Conservation (phyloP, 2,888 invertebrate genomes). For the Augiades crinisus region DNA sequence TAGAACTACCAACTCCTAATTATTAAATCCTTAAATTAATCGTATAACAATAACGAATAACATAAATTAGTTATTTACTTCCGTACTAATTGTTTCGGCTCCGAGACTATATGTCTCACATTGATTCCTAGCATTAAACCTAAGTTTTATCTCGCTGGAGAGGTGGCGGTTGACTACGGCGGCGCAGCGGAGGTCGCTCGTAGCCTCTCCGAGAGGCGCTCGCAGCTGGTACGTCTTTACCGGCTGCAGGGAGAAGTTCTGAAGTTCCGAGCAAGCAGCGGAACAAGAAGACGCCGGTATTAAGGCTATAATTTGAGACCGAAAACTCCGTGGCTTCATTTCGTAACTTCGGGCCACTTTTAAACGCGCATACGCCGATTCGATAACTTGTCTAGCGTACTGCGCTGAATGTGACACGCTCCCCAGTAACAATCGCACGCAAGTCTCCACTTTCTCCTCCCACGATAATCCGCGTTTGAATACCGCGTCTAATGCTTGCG, state of each 20-base stretch:
- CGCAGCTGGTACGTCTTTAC: slow-evolving; percentile 38
- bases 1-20: too few species aligned
- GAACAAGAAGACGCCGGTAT: neutral
- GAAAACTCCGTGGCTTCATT: neutral
- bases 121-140: slow-evolving; percentile 38
- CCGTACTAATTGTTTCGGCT: too few species aligned
- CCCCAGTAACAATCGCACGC: slow-evolving; percentile 45
- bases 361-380: slow-evolving; percentile 42
- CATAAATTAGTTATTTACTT: too few species aligned
- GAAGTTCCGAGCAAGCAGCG: slow-evolving; percentile 17
- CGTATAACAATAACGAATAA: too few species aligned
- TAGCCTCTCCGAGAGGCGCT: slow-evolving; percentile 35
- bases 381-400: slow-evolving; percentile 46
- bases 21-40: too few species aligned
- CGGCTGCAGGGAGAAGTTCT: slow-evolving; percentile 40
- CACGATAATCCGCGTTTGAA: slow-evolving; percentile 36
- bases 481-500: slow-evolving; percentile 31
- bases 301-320: neutral
- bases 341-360: slow-evolving; percentile 2
- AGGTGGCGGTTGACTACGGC: slow-evolving; percentile 46
- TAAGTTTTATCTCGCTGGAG: slow-evolving; percentile 35
- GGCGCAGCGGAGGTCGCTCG: slow-evolving; percentile 41
- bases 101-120: slow-evolving; percentile 36
- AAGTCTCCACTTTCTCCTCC: slow-evolving; percentile 42
- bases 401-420: slow-evolving; percentile 50